Percentiles rank a stretch among this genome's conserved stretches.
Evolutionary conservation across 2,888 invertebrate species (phyloP).

Genomic region (Eulithis testata): DNA sequence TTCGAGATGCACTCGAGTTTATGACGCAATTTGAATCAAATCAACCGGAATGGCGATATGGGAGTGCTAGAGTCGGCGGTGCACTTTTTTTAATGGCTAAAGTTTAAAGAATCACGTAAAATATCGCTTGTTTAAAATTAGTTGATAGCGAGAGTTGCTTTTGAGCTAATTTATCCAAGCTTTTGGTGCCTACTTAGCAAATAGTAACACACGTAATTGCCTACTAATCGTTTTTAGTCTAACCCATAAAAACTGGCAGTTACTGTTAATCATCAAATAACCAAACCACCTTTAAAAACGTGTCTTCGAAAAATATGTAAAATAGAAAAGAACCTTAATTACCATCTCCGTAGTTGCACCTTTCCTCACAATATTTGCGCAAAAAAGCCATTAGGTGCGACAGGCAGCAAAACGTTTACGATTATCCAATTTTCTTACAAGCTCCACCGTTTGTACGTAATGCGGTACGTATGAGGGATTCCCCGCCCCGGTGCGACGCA

Average conservation of each 20-base stretch:
- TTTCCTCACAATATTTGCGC: conserved; percentile 10
- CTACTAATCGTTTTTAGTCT: too few species aligned
- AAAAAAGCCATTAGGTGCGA: conserved; percentile 31
- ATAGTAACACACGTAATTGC: neutral
- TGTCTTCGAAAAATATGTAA: too few species aligned
- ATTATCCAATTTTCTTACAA: conserved; percentile 46
- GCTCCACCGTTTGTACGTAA: conserved; percentile 47
- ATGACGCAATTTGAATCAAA: conserved; percentile 39
- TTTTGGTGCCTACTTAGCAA: neutral
- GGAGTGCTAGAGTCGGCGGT: conserved; percentile 19
- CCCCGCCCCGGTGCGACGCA: conserved; percentile 53
- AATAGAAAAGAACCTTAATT: too few species aligned
- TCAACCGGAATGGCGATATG: conserved; percentile 30
- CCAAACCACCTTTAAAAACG: too few species aligned
- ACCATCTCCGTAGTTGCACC: neutral
- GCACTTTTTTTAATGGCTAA: conserved; percentile 21
- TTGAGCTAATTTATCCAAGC: neutral
- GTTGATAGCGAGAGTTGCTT: conserved; percentile 13
- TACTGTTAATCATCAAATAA: too few species aligned
- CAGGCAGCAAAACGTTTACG: conserved; percentile 40
- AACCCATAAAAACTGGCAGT: too few species aligned
- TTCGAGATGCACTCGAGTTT: conserved; percentile 40
- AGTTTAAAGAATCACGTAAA: conserved; percentile 17
- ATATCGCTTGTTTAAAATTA: conserved; percentile 4
- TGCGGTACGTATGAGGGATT: conserved; percentile 59